Base-by-base conservation (phyloP, 2,113 vertebrate genomes). In the Paramormyrops kingsleyae region DNA sequence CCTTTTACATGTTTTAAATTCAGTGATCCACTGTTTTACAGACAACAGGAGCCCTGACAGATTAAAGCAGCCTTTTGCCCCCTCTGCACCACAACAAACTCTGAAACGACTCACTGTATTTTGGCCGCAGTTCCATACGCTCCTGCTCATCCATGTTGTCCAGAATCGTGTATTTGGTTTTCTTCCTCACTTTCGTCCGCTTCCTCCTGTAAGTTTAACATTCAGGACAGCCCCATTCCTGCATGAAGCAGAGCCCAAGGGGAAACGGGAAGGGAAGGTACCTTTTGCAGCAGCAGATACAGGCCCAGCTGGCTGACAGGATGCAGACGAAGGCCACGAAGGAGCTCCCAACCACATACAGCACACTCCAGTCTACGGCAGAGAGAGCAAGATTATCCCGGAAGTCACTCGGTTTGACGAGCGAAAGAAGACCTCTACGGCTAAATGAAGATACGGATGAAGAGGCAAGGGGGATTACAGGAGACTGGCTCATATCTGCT, bases 101-200 rank as follows among this genome's bases (percentile, higher is more conserved):
- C 31, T 15, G 12, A 39, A 0, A 50, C 0, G 46, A 92, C 92
- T 92, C 93, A 98, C 97, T 97, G 3, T 97, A 97, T 93, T 97
- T 98, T 53, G 98, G 97, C 56, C 95, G 92, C 89, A 98, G 95
- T 93, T 98, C 98, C 97, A 97, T 95, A 92, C 96, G 94, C 94
- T 99, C 97, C 92, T 98, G 97, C 1, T 98, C 97, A 19, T 99
- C 98, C 96, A 98, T 97, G 91, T 98, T 97, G 94, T 97, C 97
- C 89, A 98, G 93, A 88, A 98, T 97, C 47, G 97, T 97, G 49
- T 98, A 99, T 89, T 96, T 97, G 70, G 96, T 97, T 96, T 97
- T 98, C 93, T 95, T 98, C 93, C 97, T 96, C 91, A 96, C 96
- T 93, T 97, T 97, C 3, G 95, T 97, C 56, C 96, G 96, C 90